Conservation (phyloP, 2,888 invertebrate species). For the Girardia tigrina region DNA sequence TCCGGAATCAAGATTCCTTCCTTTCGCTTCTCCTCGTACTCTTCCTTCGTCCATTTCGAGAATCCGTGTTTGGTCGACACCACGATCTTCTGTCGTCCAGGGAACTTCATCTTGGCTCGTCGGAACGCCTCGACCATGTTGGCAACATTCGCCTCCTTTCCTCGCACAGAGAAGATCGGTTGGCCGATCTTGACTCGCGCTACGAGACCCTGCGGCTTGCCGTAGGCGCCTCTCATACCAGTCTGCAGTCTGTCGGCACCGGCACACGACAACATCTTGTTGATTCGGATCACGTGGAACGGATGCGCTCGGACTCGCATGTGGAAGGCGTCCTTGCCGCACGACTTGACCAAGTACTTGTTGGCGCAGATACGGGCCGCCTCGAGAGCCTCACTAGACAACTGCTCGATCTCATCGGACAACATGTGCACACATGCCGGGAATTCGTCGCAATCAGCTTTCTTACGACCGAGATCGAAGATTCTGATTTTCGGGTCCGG, state of each 20-base stretch:
- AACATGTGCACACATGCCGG: constrained; percentile 94
- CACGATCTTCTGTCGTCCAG: constrained; percentile 96
- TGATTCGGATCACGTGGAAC: constrained; percentile 97
- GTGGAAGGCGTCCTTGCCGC: constrained; percentile 98
- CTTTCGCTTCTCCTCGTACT: constrained; percentile 69
- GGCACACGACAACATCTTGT: constrained; percentile 99
- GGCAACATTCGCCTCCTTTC: constrained; percentile 83
- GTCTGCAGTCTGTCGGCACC: constrained; percentile 99
- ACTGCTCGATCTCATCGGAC: constrained; percentile 96
- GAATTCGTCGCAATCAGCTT: constrained; percentile 87
- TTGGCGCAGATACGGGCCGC: constrained; percentile 98
- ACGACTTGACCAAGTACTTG: constrained; percentile 81
- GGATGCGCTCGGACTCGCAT: constrained; percentile 94
- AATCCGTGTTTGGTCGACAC: constrained; percentile 97
- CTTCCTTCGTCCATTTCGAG: constrained; percentile 82
- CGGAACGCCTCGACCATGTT: constrained; percentile 90
- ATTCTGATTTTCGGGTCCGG: too few species aligned
- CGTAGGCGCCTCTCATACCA: constrained; percentile 98
- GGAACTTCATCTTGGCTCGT: constrained; percentile 99
- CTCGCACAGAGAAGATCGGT: constrained; percentile 93
- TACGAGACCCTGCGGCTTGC: constrained; percentile 98
- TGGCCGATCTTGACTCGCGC: constrained; percentile 97
- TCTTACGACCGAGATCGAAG: too few species aligned
- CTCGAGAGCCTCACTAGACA: constrained; percentile 82
- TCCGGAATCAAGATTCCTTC: constrained; percentile 72